Evolutionary conservation across 1,140 invertebrate genomes (phyloP), one percentile per base, ranked within the genome.

Genomic region (Cataglyphis hispanica): DNA sequence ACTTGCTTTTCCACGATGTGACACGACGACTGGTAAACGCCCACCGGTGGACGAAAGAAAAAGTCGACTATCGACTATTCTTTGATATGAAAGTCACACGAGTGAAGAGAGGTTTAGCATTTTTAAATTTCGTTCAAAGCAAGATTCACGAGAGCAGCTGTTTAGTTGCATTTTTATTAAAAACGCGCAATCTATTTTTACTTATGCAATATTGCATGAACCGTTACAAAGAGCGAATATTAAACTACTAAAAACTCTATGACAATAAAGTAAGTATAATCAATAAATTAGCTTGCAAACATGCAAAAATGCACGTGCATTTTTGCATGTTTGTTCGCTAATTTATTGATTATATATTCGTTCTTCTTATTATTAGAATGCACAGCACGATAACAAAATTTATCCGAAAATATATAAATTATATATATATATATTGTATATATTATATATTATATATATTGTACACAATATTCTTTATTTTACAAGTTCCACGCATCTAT

Each of bases 141-240:
- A 31, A 81, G 25, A 43, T 6, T 37, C 1, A 13, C 8, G 34
- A 5, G 16, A 6, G 16, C 40, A 40, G 16, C 2, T 1, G 13
- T 67, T n/a, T n/a, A 66, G n/a, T 50, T 53, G 11, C n/a, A 66
- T 19, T 78, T 77, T 78, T 50, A 66, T 78, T 34, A 66, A 50
- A 64, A 66, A 37, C 27, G 8, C 13, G 0, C 40, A 7, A 22
- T 53, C 34, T 53, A 1, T 34, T 16, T 6, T 16, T 0, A 16
- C 22, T 13, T 27, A 19, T n/a, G 63, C 10, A 80, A 69, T 56
- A 13, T 46, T 16, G 0, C 34, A 11, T 22, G 25, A 64, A 31
- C 10, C 27, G 19, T 61, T 22, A 8, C 16, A 25, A 43, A 10
- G 31, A 31, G 34, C 19, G 10, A 76, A 76, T 76, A 76, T 76